Base-by-base conservation (phyloP, 2,888 invertebrate species). In the Tricholauxania praeusta region DNA sequence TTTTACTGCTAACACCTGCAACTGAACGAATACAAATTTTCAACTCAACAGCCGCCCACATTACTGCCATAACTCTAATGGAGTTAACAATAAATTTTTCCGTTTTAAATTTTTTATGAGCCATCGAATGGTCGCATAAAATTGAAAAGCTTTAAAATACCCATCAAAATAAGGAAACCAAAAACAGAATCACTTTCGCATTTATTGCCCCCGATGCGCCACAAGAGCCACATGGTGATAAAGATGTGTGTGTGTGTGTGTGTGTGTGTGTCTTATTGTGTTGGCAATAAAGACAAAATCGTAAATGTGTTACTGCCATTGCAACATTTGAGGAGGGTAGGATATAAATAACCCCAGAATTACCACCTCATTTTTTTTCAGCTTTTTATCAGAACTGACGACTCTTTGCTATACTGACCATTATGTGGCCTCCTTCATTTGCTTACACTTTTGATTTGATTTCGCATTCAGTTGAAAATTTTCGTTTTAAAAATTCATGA, bases 401-500 rank as follows among this genome's bases (percentile, higher is more conserved):
- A 28, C 28, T 28, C 4, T 28, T 28, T 70, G 72, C 78, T 64
- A 19, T 39, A 49, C 51, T 64, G 67, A 68, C 68, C 68, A 48
- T 59, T 68, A 49, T 57, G 47, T 1, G 68, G 57, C 68, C 51
- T 39, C 17, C 22, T 64, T 51, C 10, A 39, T 39, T 39, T 39
- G 39, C 8, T 39, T 72, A 49, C 55, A 70, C 68, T 73, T 53
- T 55, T 78, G 80, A 82, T 82, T 82, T 83, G 85, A 85, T 85
- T 84, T 85, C 81, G 83, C 85, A 85, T 84, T 84, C 84, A 83
- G 83, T 84, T 82, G 80, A 78, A 82, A 80, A 80, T 78, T 79
- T 22, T 60, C 17, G 15, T 10, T 59, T 69, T 49, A 15, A 64
- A 68, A 68, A 78, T 75, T 78, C 75, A 78, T 57, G 47, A 52